Percentiles rank a stretch among this genome's conserved stretches.
Evolutionary conservation across 2,888 invertebrate genomes (phyloP).

Genomic region (Villa cingulata): DNA sequence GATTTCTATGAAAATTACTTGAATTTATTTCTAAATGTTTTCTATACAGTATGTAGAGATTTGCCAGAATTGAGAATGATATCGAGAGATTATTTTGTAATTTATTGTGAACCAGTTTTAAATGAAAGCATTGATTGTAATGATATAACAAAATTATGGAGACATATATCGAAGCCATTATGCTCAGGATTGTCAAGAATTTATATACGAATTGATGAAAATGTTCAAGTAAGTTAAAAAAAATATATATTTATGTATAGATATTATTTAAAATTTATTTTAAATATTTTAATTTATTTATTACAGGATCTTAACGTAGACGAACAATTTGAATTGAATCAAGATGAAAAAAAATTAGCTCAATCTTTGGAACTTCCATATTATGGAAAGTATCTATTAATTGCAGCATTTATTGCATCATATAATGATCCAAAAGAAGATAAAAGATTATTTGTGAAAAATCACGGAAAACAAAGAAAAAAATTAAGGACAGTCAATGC

Average conservation of each 20-base stretch:
- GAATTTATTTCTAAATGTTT: conserved; percentile 69
- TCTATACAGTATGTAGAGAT: conserved; percentile 73
- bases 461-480: conserved; percentile 59
- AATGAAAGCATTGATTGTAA: conserved; percentile 45
- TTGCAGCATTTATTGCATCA: conserved; percentile 84
- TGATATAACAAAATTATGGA: conserved; percentile 63
- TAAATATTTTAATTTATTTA: too few species aligned
- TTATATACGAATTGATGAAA: conserved; percentile 50
- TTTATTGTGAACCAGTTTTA: conserved; percentile 67
- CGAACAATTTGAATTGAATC: conserved; percentile 14
- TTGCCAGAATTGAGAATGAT: conserved; percentile 68
- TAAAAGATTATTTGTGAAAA: conserved; percentile 71
- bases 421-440: conserved; percentile 84
- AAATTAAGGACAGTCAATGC: conserved; percentile 45
- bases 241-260: neutral
- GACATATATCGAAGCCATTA: conserved; percentile 61
- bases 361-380: conserved; percentile 69
- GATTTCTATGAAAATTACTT: conserved; percentile 66
- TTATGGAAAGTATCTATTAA: conserved; percentile 77
- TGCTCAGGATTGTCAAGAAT: conserved; percentile 61
- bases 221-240: neutral
- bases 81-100: conserved; percentile 59
- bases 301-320: neutral
- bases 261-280: too few species aligned
- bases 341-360: conserved; percentile 41